These are phyloP conservation scores for Eubucco bourcierii DNA, from an alignment of 2,113 vertebrate species.

Conservation along the genomic window DNA sequence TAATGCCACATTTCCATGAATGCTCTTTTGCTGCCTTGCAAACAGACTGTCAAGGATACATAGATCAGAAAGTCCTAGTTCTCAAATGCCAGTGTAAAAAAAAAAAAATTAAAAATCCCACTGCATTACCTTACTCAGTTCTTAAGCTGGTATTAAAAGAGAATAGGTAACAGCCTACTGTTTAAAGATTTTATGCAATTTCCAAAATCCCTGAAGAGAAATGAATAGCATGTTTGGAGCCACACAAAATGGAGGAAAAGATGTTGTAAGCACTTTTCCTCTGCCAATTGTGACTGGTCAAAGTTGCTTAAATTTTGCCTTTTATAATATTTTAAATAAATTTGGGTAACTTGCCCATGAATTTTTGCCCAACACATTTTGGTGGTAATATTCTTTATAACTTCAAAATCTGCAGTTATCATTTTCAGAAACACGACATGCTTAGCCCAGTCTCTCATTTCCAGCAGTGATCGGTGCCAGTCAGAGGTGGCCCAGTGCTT, in stretches of 20 bases:
- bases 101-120: not conserved
- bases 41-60: not conserved
- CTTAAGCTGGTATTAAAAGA: not conserved
- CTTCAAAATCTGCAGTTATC: not conserved
- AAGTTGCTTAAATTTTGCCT: not conserved
- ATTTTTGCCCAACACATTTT: not conserved
- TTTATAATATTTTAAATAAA: not conserved
- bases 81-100: not conserved
- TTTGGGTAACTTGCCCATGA: not conserved
- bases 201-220: not conserved
- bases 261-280: not conserved
- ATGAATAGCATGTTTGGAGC: not conserved
- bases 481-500: not conserved
- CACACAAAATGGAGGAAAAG: not conserved
- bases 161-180: not conserved
- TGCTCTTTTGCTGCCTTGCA: not conserved
- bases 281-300: not conserved
- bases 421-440: not conserved
- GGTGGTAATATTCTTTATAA: not conserved
- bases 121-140: not conserved
- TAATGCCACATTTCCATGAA: conserved; percentile 14
- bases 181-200: not conserved
- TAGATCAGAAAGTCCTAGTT: not conserved
- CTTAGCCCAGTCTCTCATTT: not conserved
- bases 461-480: not conserved